Evolutionary conservation across 2,888 invertebrate species (phyloP).

Genomic region (Campopleginae sp.): DNA sequence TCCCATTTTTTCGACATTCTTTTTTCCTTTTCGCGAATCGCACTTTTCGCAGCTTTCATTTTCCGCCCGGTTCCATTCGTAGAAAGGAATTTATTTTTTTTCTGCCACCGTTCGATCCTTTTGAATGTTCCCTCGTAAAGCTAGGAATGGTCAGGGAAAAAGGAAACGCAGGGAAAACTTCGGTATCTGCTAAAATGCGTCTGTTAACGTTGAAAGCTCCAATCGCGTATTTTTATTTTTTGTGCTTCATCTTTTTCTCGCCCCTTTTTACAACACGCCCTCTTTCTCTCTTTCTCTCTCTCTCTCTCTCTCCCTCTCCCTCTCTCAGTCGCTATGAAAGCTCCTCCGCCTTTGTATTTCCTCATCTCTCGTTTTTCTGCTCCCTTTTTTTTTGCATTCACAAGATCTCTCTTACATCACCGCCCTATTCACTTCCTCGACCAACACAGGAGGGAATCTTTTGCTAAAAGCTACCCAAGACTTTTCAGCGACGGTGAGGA

Average conservation of each 20-base stretch:
- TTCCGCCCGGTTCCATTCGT: constrained; percentile 17
- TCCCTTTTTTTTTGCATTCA: constrained; percentile 60
- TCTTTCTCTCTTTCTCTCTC: constrained; percentile 19
- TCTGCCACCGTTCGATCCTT: constrained; percentile 20
- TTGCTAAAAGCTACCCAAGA: constrained; percentile 75
- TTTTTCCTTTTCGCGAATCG: background rate
- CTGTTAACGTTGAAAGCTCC: constrained; percentile 70
- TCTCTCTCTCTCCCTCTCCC: constrained; percentile 21
- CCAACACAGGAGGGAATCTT: constrained; percentile 78
- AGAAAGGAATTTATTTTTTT: constrained; percentile 9
- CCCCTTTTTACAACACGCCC: constrained; percentile 28
- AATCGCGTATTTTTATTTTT: constrained; percentile 27
- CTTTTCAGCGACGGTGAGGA: constrained; percentile 40
- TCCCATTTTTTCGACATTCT: background rate
- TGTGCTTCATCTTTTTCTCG: constrained; percentile 48
- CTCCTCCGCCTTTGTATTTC: constrained; percentile 34
- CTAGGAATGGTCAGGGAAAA: constrained; percentile 37
- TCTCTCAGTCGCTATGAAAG: constrained; percentile 5
- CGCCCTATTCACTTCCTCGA: constrained; percentile 77
- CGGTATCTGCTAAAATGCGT: constrained; percentile 39
- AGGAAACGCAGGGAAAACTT: constrained; percentile 9
- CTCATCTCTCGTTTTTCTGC: constrained; percentile 13
- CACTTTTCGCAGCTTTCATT: constrained; percentile 16
- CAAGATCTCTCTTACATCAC: constrained; percentile 75
- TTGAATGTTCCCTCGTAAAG: constrained; percentile 57